Evolutionary conservation across 2,113 vertebrate species (phyloP), one percentile per base, ranked within the genome.

Genomic region (Cyanistes caeruleus): DNA sequence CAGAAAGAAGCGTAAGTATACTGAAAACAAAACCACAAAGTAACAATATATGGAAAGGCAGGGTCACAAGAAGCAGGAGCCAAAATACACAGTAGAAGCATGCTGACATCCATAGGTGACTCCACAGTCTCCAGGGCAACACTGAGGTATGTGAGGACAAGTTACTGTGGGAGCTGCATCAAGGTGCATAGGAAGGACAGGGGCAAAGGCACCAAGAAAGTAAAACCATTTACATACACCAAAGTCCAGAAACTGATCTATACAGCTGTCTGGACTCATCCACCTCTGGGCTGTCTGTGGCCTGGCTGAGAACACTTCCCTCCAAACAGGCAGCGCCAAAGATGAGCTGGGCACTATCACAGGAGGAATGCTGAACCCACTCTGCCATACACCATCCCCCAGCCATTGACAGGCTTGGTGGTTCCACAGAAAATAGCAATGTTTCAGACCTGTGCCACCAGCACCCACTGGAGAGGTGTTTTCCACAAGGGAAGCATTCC

Each of bases 181-280:
- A n/a, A 64, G 84, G 89, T 76, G 73, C 49, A 39, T 9, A 56
- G 43, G 63, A 80, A 93, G 46, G 79, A 55, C 37, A 64, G 87
- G 48, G 90, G 82, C 81, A 91, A 56, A 96, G 43, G 80, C 90
- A 95, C 84, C 93, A 91, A 95, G 95, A 91, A 92, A 95, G 89
- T 89, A 85, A 93, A 90, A 90, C 35, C 46, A 72, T 88, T 84
- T 91, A 84, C 75, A 93, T 70, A 70, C n/a, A 64, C 35, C 74
- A 60, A 83, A 55, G 49, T 78, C 67, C 67, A 92, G 46, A 89
- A 94, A 84, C 23, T 39, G 51, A 37, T 79, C 25, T 81, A 7
- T 33, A 56, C n/a, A 70, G 22, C 43, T 65, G 30, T 73, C 60
- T 59, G 52, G 62, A 82, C 16, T 79, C 53, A 25, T 56, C 48